Evolutionary conservation across 2,888 invertebrate genomes (phyloP), one percentile per base, ranked within the genome.

Genomic region (Pilophorus perplexus): DNA sequence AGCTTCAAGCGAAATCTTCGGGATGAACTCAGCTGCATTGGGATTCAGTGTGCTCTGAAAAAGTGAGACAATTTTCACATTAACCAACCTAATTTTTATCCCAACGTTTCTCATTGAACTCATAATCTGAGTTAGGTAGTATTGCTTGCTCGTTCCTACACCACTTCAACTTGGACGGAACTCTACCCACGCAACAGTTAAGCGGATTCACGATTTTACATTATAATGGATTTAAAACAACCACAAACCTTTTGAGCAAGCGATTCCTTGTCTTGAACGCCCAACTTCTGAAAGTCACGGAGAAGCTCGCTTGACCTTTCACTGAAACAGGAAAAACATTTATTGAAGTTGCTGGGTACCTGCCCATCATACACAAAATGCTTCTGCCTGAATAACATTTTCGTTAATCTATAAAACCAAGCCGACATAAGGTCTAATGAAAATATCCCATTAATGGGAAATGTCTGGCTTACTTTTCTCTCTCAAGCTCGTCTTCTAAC

Each of bases 11-110:
- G 18, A 2, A 2, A 50, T 40, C 67, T 52, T 65, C 66, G 91
- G 91, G 66, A 91, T 84, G 74, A 92, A 92, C 78, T 92, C 91
- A 0, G 88, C 89, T 0, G 91, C 91, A 72, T 90, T 81, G 0
- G 91, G 91, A 80, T 92, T 92, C 67, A 92, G 79, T 40, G 86
- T 86, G 62, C 89, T 89, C 76, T 88, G 81, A 2, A 72, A 54
- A 66, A n/a, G n/a, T n/a, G n/a, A n/a, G n/a, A n/a, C n/a, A n/a
- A n/a, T n/a, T n/a, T n/a, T n/a, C n/a, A n/a, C n/a, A n/a, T n/a
- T n/a, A n/a, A n/a, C n/a, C n/a, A n/a, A n/a, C n/a, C n/a, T n/a
- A n/a, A n/a, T n/a, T n/a, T n/a, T n/a, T n/a, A n/a, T n/a, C n/a
- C n/a, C n/a, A n/a, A n/a, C n/a, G n/a, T n/a, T n/a, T n/a, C n/a